These are phyloP conservation scores for Clistopyga incitator DNA, from an alignment of 2,888 invertebrate species.

Conservation along the genomic window DNA sequence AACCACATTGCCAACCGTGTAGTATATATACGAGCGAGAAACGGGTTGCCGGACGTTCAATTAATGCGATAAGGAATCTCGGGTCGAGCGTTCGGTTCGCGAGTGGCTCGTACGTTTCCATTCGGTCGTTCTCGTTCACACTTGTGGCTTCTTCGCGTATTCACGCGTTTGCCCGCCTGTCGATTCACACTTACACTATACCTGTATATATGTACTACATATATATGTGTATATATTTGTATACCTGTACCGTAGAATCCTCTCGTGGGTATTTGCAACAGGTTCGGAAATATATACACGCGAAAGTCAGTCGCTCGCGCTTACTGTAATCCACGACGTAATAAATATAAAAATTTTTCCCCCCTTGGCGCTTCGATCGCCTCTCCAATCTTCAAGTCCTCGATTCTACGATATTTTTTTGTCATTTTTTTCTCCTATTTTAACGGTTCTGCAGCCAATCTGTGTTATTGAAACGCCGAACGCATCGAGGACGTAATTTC, in stretches of 20 bases:
- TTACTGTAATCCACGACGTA: conserved; percentile 54
- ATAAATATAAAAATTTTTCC: conserved; percentile 43
- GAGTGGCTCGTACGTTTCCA: conserved; percentile 59
- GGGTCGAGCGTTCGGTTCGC: conserved; percentile 65
- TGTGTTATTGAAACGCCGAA: conserved; percentile 37
- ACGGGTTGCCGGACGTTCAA: conserved; percentile 69
- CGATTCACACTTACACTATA: conserved; percentile 26
- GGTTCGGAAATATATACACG: conserved; percentile 41
- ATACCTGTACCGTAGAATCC: not conserved
- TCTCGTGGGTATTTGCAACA: conserved; percentile 46
- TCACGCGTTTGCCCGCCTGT: conserved; percentile 14
- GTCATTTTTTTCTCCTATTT: conserved; percentile 30
- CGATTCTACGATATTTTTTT: conserved; percentile 32
- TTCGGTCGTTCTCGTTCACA: conserved; percentile 58
- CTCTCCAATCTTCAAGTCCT: conserved; percentile 40
- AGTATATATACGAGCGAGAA: conserved; percentile 54
- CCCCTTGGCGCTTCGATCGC: conserved; percentile 5
- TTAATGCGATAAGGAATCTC: conserved; percentile 70
- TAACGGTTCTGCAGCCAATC: conserved; percentile 1
- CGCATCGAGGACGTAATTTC: conserved; percentile 40
- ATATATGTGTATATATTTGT: conserved; percentile 9
- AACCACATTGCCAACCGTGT: conserved; percentile 30
- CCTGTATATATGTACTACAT: not conserved
- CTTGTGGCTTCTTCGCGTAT: conserved; percentile 51
- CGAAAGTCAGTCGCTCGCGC: conserved; percentile 26